Base-by-base conservation (phyloP, 2,113 vertebrate genomes). In the Malurus cyaneus region DNA sequence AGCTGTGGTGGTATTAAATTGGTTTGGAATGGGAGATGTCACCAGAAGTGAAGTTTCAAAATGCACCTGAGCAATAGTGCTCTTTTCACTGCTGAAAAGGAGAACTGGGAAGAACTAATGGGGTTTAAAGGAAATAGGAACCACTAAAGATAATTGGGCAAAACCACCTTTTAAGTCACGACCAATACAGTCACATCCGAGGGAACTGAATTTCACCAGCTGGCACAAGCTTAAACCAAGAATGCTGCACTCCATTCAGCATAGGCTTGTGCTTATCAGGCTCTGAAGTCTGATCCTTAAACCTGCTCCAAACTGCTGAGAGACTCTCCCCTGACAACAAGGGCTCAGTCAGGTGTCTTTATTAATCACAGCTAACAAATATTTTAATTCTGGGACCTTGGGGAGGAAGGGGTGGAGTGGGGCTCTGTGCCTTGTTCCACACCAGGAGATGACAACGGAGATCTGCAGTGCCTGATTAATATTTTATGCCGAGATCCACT, bases 401-500 rank as follows among this genome's bases (percentile, higher is more conserved):
- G 6, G 77, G 83, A 87, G 54, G 73, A 66, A 76, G 74, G 25
- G 44, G 81, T 0, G 1, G 64, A 72, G 34, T 9, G 17, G 80
- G 59, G 76, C 67, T 73, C 49, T 31, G 86, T 94, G 88, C 93
- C 96, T 88, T 85, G 86, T 92, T 96, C 70, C 53, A n/a, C 52
- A 80, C 34, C 41, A 84, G 89, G 92, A 89, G 91, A 85, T 86
- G 93, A 86, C 94, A 97, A 94, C 80, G 82, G 96, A 94, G 97
- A 97, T 97, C 97, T 96, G 88, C 96, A 96, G 87, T 97, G 93
- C 89, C 93, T 96, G 97, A 97, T 98, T 91, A 97, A 98, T 98
- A 95, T 97, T 98, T 98, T 83, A 98, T 97, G 96, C 60, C 60
- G 83, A 39, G 95, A 98, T 96, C 97, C 96, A 87, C 95, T 90